These are phyloP conservation scores for Bothrops jararaca DNA, from an alignment of 2,113 vertebrate genomes.

Conservation along the genomic window DNA sequence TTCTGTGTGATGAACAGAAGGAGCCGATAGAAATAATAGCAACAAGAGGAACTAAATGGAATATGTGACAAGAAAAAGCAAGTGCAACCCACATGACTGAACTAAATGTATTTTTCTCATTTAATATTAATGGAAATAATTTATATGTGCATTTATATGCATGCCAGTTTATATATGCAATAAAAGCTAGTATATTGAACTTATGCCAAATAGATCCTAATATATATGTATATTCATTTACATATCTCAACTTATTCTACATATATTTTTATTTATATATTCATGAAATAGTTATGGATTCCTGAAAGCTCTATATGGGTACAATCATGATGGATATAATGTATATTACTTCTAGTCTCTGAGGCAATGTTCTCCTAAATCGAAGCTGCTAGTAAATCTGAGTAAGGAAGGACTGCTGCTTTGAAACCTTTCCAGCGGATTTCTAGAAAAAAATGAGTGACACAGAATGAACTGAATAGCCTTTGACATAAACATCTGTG, in stretches of 20 bases:
- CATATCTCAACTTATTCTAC: neutral
- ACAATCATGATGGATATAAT: neutral
- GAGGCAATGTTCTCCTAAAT: neutral
- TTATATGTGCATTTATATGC: constrained; percentile 31
- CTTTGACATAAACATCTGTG: neutral
- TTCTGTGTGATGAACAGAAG: constrained; percentile 55
- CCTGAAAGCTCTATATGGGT: too few species aligned
- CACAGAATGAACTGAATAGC: neutral
- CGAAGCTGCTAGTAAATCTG: neutral
- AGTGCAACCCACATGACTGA: constrained; percentile 4
- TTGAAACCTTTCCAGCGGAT: neutral
- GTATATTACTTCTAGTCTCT: neutral
- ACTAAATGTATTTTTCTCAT: constrained; percentile 25
- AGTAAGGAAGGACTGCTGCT: neutral
- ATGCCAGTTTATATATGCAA: neutral
- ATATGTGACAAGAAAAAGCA: constrained; percentile 33
- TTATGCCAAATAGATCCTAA: neutral
- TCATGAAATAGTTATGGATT: neutral
- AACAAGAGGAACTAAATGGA: constrained; percentile 47
- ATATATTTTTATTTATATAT: neutral
- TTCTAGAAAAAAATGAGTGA: neutral
- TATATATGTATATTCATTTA: neutral
- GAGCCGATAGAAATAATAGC: constrained; percentile 51
- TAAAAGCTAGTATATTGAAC: neutral
- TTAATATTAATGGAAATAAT: constrained; percentile 13